These are phyloP conservation scores for Scrobipalpa atriplicella DNA, from an alignment of 2,888 invertebrate species.

Conservation along the genomic window DNA sequence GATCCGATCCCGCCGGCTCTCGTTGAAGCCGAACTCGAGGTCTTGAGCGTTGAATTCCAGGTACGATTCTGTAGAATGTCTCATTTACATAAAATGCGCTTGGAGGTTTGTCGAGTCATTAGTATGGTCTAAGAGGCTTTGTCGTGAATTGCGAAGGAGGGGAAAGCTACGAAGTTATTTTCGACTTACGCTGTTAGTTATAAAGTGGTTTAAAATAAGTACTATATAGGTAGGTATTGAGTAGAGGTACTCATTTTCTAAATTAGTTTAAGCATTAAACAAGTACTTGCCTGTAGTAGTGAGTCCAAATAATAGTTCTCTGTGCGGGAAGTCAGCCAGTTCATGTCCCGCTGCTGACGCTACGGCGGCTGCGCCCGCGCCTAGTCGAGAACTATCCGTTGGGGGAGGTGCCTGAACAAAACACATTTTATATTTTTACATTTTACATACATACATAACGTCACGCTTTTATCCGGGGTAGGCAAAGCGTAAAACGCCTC, in stretches of 20 bases:
- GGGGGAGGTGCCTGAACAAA: conserved; percentile 78
- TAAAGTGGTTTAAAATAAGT: background rate
- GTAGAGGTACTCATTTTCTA: background rate
- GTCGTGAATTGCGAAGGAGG: background rate
- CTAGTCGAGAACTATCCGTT: conserved; percentile 75
- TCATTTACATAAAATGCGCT: conserved; percentile 26
- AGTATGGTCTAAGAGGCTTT: conserved; percentile 10
- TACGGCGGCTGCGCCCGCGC: conserved; percentile 83
- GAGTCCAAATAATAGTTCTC: conserved; percentile 92
- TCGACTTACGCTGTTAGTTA: background rate
- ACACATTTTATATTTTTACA: background rate
- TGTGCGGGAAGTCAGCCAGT: conserved; percentile 90
- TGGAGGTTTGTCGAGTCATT: conserved; percentile 13
- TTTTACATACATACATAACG: too few species aligned
- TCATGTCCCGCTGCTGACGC: conserved; percentile 90
- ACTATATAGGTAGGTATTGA: too few species aligned
- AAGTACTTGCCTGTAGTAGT: conserved; percentile 85
- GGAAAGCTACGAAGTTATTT: background rate
- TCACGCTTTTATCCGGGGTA: too few species aligned
- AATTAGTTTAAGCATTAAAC: background rate
- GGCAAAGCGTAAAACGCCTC: too few species aligned
- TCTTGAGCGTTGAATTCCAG: conserved; percentile 91
- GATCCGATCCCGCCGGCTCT: conserved; percentile 92
- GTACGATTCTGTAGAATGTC: conserved; percentile 87
- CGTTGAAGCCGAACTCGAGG: conserved; percentile 95